Evolutionary conservation across 2,113 vertebrate genomes (phyloP), one percentile per base, ranked within the genome.

Genomic region (Oenanthe melanoleuca): DNA sequence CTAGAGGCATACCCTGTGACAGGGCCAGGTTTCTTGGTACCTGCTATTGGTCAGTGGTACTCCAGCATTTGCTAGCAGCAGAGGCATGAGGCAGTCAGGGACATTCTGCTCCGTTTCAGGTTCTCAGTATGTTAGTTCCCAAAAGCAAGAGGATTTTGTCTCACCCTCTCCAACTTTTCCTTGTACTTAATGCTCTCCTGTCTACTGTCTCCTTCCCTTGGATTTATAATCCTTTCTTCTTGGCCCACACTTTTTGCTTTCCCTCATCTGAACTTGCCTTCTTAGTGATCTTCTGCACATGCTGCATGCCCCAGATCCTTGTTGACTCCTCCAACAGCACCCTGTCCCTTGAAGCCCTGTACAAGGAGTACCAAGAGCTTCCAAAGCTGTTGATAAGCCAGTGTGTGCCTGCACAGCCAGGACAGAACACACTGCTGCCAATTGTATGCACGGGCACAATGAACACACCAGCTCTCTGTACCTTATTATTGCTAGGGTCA

Each of bases 361-460:
- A 60, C 9, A 49, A 72, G 50, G 18, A 53, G 37, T 22, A 72
- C 12, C 26, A n/a, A n/a, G 34, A 59, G 37, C 60, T 79, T 69
- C 55, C n/a, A 81, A 65, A 82, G 25, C 28, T 72, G 17, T 55
- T 47, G 60, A 52, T 81, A 63, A 93, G 38, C 9, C n/a, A 37
- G 44, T 7, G 20, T 55, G 66, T 75, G 63, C 24, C 37, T 45
- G n/a, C 52, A 33, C 38, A 34, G 12, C 12, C 2, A 3, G 28
- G 28, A 73, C 23, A 53, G 50, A 86, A 15, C 20, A 33, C 6
- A 3, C 24, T 22, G 29, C 31, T 53, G 61, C 10, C 29, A 49
- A 2, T 7, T 8, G 45, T 8, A 5, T 2, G 9, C 63, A 23
- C 12, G 0, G 1, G 18, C 33, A 69, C 84, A 61, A 22, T 9